These are phyloP conservation scores for Nesoenas mayeri DNA, from an alignment of 2,113 vertebrate species.

Conservation along the genomic window DNA sequence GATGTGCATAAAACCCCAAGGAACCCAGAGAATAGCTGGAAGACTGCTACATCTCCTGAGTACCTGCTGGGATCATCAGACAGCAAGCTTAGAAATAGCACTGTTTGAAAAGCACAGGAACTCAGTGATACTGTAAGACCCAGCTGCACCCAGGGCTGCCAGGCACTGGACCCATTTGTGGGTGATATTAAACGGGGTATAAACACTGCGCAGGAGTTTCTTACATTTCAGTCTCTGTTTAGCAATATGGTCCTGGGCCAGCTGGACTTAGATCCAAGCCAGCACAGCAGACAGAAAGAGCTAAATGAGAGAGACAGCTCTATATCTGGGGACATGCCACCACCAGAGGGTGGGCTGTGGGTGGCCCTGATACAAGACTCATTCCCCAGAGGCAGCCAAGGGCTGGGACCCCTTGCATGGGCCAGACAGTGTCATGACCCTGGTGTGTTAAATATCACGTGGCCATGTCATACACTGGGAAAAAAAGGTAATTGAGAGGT, in stretches of 20 bases:
- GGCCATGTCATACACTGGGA: neutral
- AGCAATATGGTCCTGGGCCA: neutral
- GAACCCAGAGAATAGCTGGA: neutral
- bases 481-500: constrained; percentile 16
- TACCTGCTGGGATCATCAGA: neutral
- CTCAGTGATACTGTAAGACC: neutral
- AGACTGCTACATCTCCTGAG: neutral
- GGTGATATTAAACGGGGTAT: neutral
- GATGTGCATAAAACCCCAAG: neutral
- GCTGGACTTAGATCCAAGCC: neutral
- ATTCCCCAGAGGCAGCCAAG: neutral
- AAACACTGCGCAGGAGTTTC: neutral
- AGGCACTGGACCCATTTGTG: fast-evolving
- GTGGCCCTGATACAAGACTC: neutral
- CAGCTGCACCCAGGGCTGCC: neutral
- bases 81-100: neutral
- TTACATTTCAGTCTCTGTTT: neutral
- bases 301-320: neutral
- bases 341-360: neutral
- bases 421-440: neutral
- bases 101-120: neutral
- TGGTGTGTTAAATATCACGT: neutral
- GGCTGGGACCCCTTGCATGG: fast-evolving
- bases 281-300: neutral
- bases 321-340: neutral